Evolutionary conservation across 1,140 invertebrate genomes (phyloP), one percentile per base, ranked within the genome.

Genomic region (Procambarus virginalis): DNA sequence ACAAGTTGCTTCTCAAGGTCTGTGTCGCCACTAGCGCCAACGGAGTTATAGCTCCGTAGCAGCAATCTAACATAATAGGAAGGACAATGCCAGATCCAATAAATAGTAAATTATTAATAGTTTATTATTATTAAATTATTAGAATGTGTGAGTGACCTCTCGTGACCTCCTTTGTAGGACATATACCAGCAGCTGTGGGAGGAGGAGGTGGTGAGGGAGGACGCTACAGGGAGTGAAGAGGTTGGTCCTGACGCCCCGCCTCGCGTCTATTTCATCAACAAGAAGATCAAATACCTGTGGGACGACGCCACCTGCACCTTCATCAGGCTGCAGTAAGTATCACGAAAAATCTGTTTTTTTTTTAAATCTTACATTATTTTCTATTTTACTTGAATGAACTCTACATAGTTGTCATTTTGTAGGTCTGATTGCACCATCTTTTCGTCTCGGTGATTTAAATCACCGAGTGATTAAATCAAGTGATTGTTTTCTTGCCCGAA

Each of bases 281-380:
- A 94, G 84, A 93, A 93, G 81, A 92, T 94, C 45, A 94, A 94
- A 91, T 94, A 94, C 70, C 87, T 93, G 10, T 94, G 94, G 94
- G 92, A 93, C n/a, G 76, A 68, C n/a, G 91, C 92, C 17, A 90
- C 91, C 9, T 75, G 87, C 12, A 92, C 92, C 20, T 94, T 93
- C 84, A 45, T 60, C 49, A 93, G 92, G 92, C 58, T 94, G 20
- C 91, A 86, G 93, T 93, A 92, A 55, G 77, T 75, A 48, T n/a
- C 49, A n/a, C 5, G 2, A 5, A 68, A 55, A 55, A 55, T 8
- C 4, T 4, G 8, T 9, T 5, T 2, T 58, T 5, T 2, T 58
- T 58, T 58, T 58, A 58, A 9, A 64, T 64, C 4, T 64, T 2
- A 20, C 17, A 5, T 64, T 64, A 64, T 64, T 17, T 17, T 34